Conservation (phyloP, 2,888 invertebrate genomes). For the Drosophila peninsularis region DNA sequence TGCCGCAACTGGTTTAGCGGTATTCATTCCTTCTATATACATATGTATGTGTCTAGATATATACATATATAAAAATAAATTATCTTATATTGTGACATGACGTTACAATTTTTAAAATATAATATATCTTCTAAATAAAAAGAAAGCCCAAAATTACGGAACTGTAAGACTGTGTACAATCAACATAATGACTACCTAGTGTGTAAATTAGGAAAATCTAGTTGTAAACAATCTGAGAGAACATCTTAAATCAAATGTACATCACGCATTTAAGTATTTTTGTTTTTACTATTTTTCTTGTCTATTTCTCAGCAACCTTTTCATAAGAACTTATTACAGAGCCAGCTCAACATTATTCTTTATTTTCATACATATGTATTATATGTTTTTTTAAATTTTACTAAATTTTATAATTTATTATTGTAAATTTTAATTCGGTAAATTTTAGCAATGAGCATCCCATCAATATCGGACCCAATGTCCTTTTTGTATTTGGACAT, state of each 20-base stretch:
- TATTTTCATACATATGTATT: not conserved
- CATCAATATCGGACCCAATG: constrained; percentile 35
- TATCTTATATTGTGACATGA: too few species aligned
- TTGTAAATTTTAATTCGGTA: not conserved
- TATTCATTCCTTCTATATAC: not conserved
- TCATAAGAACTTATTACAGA: not conserved
- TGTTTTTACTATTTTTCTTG: too few species aligned
- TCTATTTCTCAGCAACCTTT: not conserved
- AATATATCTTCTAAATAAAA: not conserved
- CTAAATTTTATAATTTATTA: not conserved
- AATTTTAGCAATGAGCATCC: constrained; percentile 36
- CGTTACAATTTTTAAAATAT: not conserved
- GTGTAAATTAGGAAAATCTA: not conserved
- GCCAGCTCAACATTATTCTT: not conserved
- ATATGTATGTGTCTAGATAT: not conserved
- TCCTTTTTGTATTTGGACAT: constrained; percentile 60
- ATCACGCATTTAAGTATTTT: not conserved
- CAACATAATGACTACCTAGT: too few species aligned
- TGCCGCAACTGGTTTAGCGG: not conserved
- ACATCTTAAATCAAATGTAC: too few species aligned
- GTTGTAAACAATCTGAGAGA: too few species aligned
- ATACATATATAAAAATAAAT: not conserved
- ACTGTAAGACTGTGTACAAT: too few species aligned
- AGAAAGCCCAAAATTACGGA: too few species aligned
- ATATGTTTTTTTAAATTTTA: not conserved